These are phyloP conservation scores for Triops cancriformis DNA, from an alignment of 1,140 invertebrate genomes.

Conservation along the genomic window DNA sequence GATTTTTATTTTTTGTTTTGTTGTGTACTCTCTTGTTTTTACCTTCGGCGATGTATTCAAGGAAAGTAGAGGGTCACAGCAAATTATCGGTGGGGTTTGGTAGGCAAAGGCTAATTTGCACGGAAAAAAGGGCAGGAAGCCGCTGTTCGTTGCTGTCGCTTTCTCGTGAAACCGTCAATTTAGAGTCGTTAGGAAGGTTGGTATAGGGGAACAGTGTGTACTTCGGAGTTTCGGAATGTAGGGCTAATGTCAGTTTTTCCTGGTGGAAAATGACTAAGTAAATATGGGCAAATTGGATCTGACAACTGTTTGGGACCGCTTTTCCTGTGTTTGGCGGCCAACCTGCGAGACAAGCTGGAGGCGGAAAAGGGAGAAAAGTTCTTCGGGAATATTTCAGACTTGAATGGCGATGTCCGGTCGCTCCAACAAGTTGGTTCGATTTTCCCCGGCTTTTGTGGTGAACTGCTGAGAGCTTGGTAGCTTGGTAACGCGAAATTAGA, in stretches of 20 bases:
- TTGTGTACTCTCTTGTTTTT: background rate
- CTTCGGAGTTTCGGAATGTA: background rate
- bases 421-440: too few species aligned
- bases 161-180: background rate
- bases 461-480: too few species aligned
- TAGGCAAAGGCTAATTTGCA: background rate
- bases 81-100: background rate
- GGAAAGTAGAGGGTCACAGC: background rate
- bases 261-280: background rate
- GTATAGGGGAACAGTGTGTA: background rate
- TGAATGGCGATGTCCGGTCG: too few species aligned
- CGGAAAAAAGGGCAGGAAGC: background rate
- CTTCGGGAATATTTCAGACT: too few species aligned
- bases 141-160: background rate
- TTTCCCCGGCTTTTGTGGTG: too few species aligned
- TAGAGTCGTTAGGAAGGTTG: background rate
- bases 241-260: background rate
- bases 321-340: too few species aligned
- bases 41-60: background rate
- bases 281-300: too few species aligned
- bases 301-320: too few species aligned
- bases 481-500: too few species aligned
- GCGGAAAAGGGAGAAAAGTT: too few species aligned
- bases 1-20: background rate
- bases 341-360: too few species aligned